phyloP scores from a whole-genome alignment of 2,888 invertebrate species.

The Nebria salina region DNA sequence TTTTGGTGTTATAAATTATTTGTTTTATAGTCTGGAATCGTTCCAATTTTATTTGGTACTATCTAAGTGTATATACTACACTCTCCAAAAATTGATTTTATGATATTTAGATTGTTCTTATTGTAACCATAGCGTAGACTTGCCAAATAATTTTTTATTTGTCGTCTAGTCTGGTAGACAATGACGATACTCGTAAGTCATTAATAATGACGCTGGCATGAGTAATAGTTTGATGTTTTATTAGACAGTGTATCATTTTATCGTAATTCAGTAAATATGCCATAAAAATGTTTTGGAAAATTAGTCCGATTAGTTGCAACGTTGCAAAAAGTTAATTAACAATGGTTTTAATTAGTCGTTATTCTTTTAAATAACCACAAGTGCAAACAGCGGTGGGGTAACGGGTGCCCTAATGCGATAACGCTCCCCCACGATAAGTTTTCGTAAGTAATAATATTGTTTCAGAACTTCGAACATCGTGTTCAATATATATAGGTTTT shows the following conservation, averaged over 20 bases:
- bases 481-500: not conserved
- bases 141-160: not conserved
- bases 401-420: not conserved
- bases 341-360: too few species aligned
- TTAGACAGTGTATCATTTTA: too few species aligned
- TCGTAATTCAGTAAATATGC: too few species aligned
- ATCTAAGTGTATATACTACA: not conserved
- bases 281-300: too few species aligned
- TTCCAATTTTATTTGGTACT: not conserved
- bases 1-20: not conserved
- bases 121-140: not conserved
- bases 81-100: not conserved
- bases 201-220: not conserved
- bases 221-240: not conserved
- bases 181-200: not conserved
- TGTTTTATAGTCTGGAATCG: not conserved
- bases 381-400: not conserved
- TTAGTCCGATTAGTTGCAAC: too few species aligned
- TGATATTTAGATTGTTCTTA: not conserved
- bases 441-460: not conserved
- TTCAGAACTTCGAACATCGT: not conserved
- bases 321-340: too few species aligned
- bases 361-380: not conserved
- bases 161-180: not conserved
- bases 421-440: not conserved